phyloP scores from a whole-genome alignment of 1,140 invertebrate genomes.

The Bombus balteatus region DNA sequence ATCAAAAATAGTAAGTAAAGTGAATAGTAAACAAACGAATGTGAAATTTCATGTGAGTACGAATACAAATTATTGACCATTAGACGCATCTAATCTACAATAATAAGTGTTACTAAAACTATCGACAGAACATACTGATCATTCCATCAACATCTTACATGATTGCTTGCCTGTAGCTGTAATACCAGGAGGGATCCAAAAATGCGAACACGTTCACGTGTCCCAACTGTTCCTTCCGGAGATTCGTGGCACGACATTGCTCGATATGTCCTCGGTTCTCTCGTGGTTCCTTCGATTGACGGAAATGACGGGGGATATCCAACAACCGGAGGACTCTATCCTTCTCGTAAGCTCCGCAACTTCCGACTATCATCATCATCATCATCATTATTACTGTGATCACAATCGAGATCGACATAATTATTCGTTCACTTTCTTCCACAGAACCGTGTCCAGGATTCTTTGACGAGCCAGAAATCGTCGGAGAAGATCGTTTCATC shows the following conservation, averaged over 20 bases:
- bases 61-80: background rate
- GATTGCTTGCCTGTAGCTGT: conserved; percentile 71
- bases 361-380: background rate
- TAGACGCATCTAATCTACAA: background rate
- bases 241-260: conserved; percentile 66
- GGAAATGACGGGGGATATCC: background rate
- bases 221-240: conserved; percentile 63
- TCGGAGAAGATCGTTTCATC: background rate
- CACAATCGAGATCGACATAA: conserved; percentile 39
- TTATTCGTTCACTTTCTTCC: background rate
- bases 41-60: background rate
- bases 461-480: background rate
- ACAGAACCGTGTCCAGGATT: background rate
- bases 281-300: conserved; percentile 37
- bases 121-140: background rate
- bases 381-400: background rate
- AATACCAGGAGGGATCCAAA: conserved; percentile 72
- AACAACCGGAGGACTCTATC: background rate
- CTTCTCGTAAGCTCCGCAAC: background rate
- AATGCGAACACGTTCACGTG: conserved; percentile 75
- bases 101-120: background rate
- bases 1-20: no score
- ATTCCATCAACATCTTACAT: conserved; percentile 66
- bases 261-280: conserved; percentile 53
- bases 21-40: no score